phyloP scores from a whole-genome alignment of 1,140 invertebrate species.

The Chelonus insularis region DNA sequence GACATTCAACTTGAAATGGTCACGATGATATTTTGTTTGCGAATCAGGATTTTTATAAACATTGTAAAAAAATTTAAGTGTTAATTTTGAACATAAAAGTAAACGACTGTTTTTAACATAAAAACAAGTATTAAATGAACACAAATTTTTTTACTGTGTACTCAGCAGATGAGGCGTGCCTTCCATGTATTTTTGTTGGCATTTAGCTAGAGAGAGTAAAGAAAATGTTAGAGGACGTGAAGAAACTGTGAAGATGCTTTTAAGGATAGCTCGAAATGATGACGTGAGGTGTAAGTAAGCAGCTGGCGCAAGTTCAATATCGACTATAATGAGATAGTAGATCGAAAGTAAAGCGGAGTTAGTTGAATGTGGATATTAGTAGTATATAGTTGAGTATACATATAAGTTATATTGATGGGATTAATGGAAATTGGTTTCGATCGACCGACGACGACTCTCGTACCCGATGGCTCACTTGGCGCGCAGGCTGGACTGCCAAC shows the following conservation, averaged over 20 bases:
- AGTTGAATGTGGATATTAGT: constrained; percentile 16
- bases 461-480: constrained; percentile 7
- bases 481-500: constrained; percentile 17
- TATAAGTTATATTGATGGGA: constrained; percentile 10
- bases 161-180: constrained; percentile 58
- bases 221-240: constrained; percentile 38
- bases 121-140: constrained; percentile 33
- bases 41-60: too few relatives aligned
- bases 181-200: constrained; percentile 61
- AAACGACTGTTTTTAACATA: constrained; percentile 28
- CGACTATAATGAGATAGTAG: constrained; percentile 20
- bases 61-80: too few relatives aligned
- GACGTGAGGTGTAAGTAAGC: constrained; percentile 30
- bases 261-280: constrained; percentile 26
- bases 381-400: constrained; percentile 3
- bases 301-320: constrained; percentile 14
- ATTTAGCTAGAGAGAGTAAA: constrained; percentile 48
- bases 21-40: too few relatives aligned
- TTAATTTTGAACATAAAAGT: too few relatives aligned
- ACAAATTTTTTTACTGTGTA: constrained; percentile 33
- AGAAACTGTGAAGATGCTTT: constrained; percentile 44
- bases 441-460: background rate
- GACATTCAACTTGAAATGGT: too few relatives aligned
- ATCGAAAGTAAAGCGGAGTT: constrained; percentile 26
- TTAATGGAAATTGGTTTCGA: constrained; percentile 11